These are phyloP conservation scores for Sakesphorus luctuosus DNA, from an alignment of 2,113 vertebrate genomes.

Conservation along the genomic window DNA sequence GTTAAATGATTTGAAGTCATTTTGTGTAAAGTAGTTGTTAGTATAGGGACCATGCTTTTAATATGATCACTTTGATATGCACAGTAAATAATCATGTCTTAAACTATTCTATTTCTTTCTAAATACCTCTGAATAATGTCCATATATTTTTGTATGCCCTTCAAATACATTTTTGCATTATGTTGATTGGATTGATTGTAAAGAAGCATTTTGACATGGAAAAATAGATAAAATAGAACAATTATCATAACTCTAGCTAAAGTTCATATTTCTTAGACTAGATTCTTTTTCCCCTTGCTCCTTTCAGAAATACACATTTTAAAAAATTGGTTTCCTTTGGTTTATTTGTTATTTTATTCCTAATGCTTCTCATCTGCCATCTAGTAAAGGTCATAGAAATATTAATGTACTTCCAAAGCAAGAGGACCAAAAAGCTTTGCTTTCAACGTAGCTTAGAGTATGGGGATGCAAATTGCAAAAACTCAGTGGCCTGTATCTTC, in stretches of 20 bases:
- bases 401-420: constrained; percentile 73
- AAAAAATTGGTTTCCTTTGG: constrained; percentile 43
- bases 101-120: neutral
- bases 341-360: constrained; percentile 70
- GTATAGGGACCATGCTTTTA: neutral
- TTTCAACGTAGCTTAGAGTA: constrained; percentile 69
- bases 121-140: neutral
- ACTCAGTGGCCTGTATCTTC: constrained; percentile 82
- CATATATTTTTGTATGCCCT: neutral
- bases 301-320: constrained; percentile 30
- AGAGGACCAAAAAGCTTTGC: constrained; percentile 70
- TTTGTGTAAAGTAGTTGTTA: neutral
- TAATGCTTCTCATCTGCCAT: constrained; percentile 67
- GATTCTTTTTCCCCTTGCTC: constrained; percentile 12
- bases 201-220: neutral
- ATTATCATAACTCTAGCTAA: constrained; percentile 20
- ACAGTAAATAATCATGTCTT: neutral
- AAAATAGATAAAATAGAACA: neutral
- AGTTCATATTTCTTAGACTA: constrained; percentile 32
- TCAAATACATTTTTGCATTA: neutral
- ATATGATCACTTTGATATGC: neutral
- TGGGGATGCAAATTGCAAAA: constrained; percentile 76
- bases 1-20: neutral
- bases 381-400: constrained; percentile 79
- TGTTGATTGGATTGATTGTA: neutral